phyloP scores from a whole-genome alignment of 2,113 vertebrate species.

The Lipophrys pholis region DNA sequence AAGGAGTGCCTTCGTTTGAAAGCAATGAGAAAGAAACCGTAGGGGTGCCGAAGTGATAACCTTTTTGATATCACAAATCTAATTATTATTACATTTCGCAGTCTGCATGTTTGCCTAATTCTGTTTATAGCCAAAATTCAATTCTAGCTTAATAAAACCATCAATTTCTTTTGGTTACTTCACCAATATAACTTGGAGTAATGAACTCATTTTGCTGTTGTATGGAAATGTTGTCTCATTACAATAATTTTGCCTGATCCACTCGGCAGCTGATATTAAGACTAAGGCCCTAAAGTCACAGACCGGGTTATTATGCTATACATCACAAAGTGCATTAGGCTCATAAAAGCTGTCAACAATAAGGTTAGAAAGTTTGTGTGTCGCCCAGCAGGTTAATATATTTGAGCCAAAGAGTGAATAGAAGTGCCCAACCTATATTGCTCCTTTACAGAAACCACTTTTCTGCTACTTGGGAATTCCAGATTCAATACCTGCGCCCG shows the following conservation, averaged over 20 bases:
- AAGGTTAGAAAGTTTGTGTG: slow-evolving; percentile 81
- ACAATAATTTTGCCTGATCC: slow-evolving; percentile 88
- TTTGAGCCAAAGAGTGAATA: slow-evolving; percentile 74
- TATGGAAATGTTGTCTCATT: slow-evolving; percentile 88
- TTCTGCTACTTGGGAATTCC: slow-evolving; percentile 65
- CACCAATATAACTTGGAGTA: slow-evolving; percentile 85
- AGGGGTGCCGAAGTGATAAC: slow-evolving; percentile 64
- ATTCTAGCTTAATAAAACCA: slow-evolving; percentile 84
- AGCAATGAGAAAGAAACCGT: slow-evolving; percentile 57
- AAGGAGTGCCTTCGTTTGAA: slow-evolving; percentile 49
- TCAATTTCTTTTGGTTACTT: slow-evolving; percentile 84
- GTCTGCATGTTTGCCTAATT: slow-evolving; percentile 80
- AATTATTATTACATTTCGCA: slow-evolving; percentile 84
- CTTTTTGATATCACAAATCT: slow-evolving; percentile 78
- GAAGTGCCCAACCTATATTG: slow-evolving; percentile 73
- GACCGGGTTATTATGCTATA: slow-evolving; percentile 87
- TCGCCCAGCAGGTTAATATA: slow-evolving; percentile 80
- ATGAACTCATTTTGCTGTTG: slow-evolving; percentile 89
- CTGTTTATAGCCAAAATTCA: slow-evolving; percentile 83
- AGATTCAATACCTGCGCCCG: slow-evolving; percentile 46
- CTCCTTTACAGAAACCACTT: slow-evolving; percentile 63
- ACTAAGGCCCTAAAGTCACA: slow-evolving; percentile 86
- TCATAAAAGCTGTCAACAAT: slow-evolving; percentile 87
- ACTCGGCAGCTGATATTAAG: slow-evolving; percentile 85
- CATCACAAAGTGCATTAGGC: slow-evolving; percentile 87